These are phyloP conservation scores for Lumbricus terrestris DNA, from an alignment of 2,888 invertebrate species.

Conservation along the genomic window DNA sequence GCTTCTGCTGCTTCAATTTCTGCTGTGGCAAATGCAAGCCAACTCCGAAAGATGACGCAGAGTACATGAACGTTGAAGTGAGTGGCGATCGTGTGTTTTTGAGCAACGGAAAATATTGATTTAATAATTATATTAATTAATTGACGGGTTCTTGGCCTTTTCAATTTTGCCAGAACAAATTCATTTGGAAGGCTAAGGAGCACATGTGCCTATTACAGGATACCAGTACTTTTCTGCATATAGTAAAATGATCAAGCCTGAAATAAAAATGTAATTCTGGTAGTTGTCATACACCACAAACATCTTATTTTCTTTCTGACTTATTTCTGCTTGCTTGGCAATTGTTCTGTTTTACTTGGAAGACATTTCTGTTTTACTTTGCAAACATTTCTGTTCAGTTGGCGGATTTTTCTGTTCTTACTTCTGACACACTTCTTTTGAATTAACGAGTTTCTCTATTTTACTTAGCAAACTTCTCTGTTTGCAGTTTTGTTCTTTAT, in stretches of 20 bases:
- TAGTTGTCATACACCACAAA: neutral
- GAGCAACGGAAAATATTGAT: too few relatives aligned
- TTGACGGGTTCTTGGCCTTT: neutral
- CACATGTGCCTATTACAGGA: neutral
- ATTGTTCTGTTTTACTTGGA: neutral
- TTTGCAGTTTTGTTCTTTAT: neutral
- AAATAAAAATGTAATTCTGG: neutral
- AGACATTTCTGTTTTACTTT: too few relatives aligned
- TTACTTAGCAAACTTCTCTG: too few relatives aligned
- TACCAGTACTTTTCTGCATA: neutral
- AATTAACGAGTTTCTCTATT: too few relatives aligned
- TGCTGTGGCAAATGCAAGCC: conserved; percentile 19
- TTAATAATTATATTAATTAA: too few relatives aligned
- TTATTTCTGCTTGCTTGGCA: neutral
- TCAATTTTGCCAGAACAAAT: neutral
- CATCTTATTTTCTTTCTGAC: neutral
- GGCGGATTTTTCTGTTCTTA: neutral
- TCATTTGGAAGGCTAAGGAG: neutral
- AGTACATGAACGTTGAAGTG: conserved; percentile 11
- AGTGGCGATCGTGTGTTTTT: neutral
- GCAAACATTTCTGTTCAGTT: too few relatives aligned
- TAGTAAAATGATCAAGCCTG: too few relatives aligned
- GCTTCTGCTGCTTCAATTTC: conserved; percentile 17
- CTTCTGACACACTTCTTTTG: too few relatives aligned
- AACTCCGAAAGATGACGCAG: neutral